Evolutionary conservation across 2,888 invertebrate species (phyloP).

Genomic region (Micropterix aruncella): DNA sequence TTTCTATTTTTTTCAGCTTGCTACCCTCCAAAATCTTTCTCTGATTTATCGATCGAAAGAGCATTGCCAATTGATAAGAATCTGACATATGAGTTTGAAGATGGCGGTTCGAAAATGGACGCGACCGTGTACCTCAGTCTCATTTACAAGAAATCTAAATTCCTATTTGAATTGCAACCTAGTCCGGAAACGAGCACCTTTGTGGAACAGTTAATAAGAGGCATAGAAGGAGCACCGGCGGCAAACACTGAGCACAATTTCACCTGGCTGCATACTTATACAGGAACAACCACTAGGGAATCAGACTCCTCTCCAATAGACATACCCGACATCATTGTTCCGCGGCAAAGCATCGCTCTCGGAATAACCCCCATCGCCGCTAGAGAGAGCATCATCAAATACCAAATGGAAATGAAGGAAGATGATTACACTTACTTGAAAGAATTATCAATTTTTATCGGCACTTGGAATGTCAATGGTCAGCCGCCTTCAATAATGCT

Average conservation of each 20-base stretch:
- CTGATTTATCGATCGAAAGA: slow-evolving; percentile 67
- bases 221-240: slow-evolving; percentile 51
- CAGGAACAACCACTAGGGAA: slow-evolving; percentile 21
- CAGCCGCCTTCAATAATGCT: slow-evolving; percentile 64
- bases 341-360: slow-evolving; percentile 41
- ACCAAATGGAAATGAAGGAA: slow-evolving; percentile 65
- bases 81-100: slow-evolving; percentile 62
- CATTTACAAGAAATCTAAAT: slow-evolving; percentile 31
- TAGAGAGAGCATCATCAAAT: slow-evolving; percentile 63
- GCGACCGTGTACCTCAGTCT: slow-evolving; percentile 35
- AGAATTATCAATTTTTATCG: slow-evolving; percentile 68
- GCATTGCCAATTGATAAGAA: slow-evolving; percentile 67
- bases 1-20: slow-evolving; percentile 38
- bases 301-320: slow-evolving; percentile 18
- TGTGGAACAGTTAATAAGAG: slow-evolving; percentile 58
- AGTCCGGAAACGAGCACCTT: slow-evolving; percentile 52
- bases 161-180: slow-evolving; percentile 37
- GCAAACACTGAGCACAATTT: slow-evolving; percentile 32
- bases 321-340: slow-evolving; percentile 40
- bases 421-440: slow-evolving; percentile 61
- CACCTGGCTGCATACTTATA: slow-evolving; percentile 47
- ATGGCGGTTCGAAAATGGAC: slow-evolving; percentile 41
- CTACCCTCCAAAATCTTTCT: slow-evolving; percentile 54
- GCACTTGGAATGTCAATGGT: slow-evolving; percentile 98
- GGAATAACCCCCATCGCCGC: slow-evolving; percentile 38